These are phyloP conservation scores for Anniella stebbinsi DNA, from an alignment of 2,797 vertebrate genomes.

Conservation along the genomic window DNA sequence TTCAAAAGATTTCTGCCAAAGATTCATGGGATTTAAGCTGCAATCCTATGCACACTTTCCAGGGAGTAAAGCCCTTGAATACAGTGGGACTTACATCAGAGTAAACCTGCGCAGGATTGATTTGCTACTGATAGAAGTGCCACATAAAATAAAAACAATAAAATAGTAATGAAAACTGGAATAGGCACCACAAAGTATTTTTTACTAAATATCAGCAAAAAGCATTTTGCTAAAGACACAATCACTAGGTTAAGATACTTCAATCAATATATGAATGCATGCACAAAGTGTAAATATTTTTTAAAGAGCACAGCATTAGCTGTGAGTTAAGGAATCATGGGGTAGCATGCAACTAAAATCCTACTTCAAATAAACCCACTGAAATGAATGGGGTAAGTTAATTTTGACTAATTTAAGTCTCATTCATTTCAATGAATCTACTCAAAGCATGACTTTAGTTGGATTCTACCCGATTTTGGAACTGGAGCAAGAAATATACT, in stretches of 20 bases:
- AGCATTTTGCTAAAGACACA: neutral
- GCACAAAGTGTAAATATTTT: neutral
- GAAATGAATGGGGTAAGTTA: too few species aligned
- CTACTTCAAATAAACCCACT: too few species aligned
- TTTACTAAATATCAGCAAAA: neutral
- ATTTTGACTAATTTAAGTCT: too few species aligned
- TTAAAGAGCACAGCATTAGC: constrained; percentile 10
- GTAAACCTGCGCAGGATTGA: neutral
- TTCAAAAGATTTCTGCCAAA: constrained; percentile 32
- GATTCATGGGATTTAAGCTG: neutral
- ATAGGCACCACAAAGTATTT: neutral
- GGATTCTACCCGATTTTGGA: constrained; percentile 6
- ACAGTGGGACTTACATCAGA: neutral
- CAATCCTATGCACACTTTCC: neutral
- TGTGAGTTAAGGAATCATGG: constrained; percentile 11
- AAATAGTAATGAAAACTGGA: constrained; percentile 26
- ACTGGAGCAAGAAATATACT: constrained; percentile 27
- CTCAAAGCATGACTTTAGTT: too few species aligned
- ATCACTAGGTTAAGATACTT: constrained; percentile 10
- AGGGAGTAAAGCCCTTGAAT: neutral
- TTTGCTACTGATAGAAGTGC: neutral
- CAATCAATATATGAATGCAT: constrained; percentile 8
- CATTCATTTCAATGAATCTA: too few species aligned
- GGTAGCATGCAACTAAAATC: too few species aligned
- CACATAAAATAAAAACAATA: constrained; percentile 18